Percentiles rank a stretch among this genome's conserved stretches.
These are phyloP conservation scores for Clanis bilineata DNA, from an alignment of 2,888 invertebrate genomes.

Conservation along the genomic window DNA sequence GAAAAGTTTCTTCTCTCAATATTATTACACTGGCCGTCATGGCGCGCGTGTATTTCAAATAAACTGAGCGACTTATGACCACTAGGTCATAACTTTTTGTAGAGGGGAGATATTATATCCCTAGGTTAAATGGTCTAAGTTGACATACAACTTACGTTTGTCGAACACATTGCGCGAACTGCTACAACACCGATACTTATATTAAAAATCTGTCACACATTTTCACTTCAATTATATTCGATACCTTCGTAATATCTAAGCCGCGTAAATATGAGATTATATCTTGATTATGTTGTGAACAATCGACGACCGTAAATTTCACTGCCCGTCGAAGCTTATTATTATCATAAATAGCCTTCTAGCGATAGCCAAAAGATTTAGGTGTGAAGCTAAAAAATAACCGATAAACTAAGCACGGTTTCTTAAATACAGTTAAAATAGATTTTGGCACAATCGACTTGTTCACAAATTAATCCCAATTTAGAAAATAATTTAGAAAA, in stretches of 20 bases:
- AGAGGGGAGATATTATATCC: too few relatives aligned
- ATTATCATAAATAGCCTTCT: neutral
- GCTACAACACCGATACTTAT: slow-evolving; percentile 47
- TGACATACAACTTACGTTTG: slow-evolving; percentile 16
- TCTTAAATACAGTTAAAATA: neutral
- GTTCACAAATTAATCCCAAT: neutral
- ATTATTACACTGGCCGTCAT: too few relatives aligned
- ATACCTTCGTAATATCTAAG: neutral
- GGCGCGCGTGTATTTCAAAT: too few relatives aligned
- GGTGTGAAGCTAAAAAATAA: neutral
- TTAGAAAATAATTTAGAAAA: neutral
- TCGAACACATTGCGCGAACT: slow-evolving; percentile 45
- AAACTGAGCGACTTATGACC: too few relatives aligned
- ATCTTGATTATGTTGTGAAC: neutral
- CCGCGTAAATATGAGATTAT: neutral
- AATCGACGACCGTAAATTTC: neutral
- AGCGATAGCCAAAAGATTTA: neutral
- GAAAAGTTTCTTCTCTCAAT: too few relatives aligned
- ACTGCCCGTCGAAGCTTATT: neutral
- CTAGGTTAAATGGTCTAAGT: too few relatives aligned
- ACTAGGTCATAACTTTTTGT: too few relatives aligned
- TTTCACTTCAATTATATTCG: neutral
- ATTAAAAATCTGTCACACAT: slow-evolving; percentile 17
- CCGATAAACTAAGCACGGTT: neutral
- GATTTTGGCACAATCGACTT: neutral